A percentile compares a stretch with the other conserved stretches of the same genome.
Evolutionary conservation across 2,888 invertebrate genomes (phyloP).

Genomic region (Idaea dimidiata): DNA sequence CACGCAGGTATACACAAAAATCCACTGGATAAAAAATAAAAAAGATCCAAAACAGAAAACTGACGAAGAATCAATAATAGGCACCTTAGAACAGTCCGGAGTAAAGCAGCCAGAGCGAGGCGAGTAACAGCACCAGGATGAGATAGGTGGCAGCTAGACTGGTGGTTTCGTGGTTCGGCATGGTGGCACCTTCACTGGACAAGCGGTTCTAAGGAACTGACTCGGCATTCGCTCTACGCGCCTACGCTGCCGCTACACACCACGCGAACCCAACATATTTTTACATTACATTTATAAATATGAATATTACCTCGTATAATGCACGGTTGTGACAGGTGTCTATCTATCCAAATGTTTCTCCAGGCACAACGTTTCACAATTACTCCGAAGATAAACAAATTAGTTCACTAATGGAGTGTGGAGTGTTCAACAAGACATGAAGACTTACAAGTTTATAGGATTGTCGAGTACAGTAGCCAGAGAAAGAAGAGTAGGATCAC

Average conservation of each 20-base stretch:
- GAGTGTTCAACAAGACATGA: not conserved
- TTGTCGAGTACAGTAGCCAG: slow-evolving; percentile 84
- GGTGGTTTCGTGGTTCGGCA: slow-evolving; percentile 82
- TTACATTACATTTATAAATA: slow-evolving; percentile 60
- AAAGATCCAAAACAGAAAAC: slow-evolving; percentile 14
- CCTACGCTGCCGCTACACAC: slow-evolving; percentile 31
- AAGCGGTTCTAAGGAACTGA: slow-evolving; percentile 63
- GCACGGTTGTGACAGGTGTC: slow-evolving; percentile 47
- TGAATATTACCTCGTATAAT: slow-evolving; percentile 52
- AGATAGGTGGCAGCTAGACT: slow-evolving; percentile 86
- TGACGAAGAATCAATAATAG: slow-evolving; percentile 7
- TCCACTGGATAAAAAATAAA: slow-evolving; percentile 7
- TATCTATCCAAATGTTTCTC: slow-evolving; percentile 15
- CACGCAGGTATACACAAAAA: not conserved
- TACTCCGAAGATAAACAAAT: slow-evolving; percentile 4
- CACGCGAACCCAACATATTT: slow-evolving; percentile 50
- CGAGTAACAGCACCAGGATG: slow-evolving; percentile 84
- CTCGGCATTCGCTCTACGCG: slow-evolving; percentile 24
- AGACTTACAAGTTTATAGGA: slow-evolving; percentile 57
- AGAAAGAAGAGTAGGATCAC: slow-evolving; percentile 83
- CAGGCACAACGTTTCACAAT: not conserved
- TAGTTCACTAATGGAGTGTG: not conserved
- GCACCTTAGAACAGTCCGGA: slow-evolving; percentile 82
- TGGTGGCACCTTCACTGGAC: slow-evolving; percentile 65
- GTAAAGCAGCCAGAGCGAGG: slow-evolving; percentile 85